Evolutionary conservation across 2,797 vertebrate genomes (phyloP), one percentile per base, ranked within the genome.

Genomic region (Labeo calbasu): DNA sequence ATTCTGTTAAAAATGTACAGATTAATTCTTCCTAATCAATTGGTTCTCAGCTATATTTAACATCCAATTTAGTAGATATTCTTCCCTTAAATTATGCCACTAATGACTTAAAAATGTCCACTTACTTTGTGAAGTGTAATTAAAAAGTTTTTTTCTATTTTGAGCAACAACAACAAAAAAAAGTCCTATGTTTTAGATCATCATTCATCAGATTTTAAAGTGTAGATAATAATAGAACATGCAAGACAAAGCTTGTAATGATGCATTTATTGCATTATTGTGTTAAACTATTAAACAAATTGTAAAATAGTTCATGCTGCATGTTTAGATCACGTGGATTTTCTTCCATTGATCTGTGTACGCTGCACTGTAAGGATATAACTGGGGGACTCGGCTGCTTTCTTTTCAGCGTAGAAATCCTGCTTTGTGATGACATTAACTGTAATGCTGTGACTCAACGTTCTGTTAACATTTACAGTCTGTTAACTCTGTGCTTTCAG

Each of bases 381-480:
- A 61, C 79, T 50, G 28, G 48, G 32, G 28, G 71, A 66, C 46
- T 82, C 14, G 1, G 15, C 48, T 55, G 72, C 88, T 84, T 87
- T 89, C 90, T 86, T 90, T 69, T 55, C 63, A 21, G 9, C 3
- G 4, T 81, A 81, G 63, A 53, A n/a, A 68, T 51, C 48, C 46
- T 66, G 89, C 89, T 93, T 81, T 92, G 92, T 89, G 85, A 79
- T 79, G 17, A 88, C 77, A 43, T 15, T 83, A 36, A 82, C 87
- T 89, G 84, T 91, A 89, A 81, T 53, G 85, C 50, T 71, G 68
- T 84, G 78, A 87, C 61, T 32, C 25, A 14, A 65, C 7, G 48
- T 70, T 57, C 68, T 85, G 79, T 89, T 91, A 43, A 63, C 55
- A 86, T 94, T 93, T 94, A 85, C 93, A 63, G 23, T 92, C 90